Base-by-base conservation (phyloP, 2,113 vertebrate genomes). In the Microtus pennsylvanicus region DNA sequence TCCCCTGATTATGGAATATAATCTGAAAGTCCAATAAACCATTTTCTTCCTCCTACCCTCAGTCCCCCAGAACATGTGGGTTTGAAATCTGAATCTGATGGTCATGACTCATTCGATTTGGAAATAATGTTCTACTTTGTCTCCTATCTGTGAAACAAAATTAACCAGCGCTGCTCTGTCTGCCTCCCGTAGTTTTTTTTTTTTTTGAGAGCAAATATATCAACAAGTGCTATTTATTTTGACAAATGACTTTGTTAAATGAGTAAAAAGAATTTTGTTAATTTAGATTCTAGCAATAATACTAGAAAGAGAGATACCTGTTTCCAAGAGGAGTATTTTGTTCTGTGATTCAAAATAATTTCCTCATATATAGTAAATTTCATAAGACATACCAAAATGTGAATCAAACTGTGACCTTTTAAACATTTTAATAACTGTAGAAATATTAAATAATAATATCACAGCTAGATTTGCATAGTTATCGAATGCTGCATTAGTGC, bases 341-440 rank as follows among this genome's bases (percentile, higher is more conserved):
- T 82, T 86, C 55, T 65, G 69, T n/a, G 72, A 33, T 72, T 90
- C 69, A 94, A 81, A 90, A 35, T 76, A 47, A 88, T 38, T 96
- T 94, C 61, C 30, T 24, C 33, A 87, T 63, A 55, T 65, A 67
- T 85, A 82, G 35, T 89, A 16, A 5, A 55, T 85, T 96, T 61
- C 63, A 74, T n/a, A 78, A 93, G 87, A 70, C 72, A 90, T 75
- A 47, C 70, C 89, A 63, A 87, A 52, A 61, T 22, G 45, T 91
- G 76, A 75, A 30, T 67, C 78, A 58, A 89, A 52, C 7, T 42
- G 5, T 75, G 22, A 65, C 13, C 8, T 17, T 61, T 94, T n/a
- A 24, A 58, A 11, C 19, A 50, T 81, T 47, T 80, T 83, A 87
- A 5, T 94, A 22, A 85, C 55, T 93, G 47, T 78, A 94, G 19